Evolutionary conservation across 2,888 invertebrate genomes (phyloP).

Genomic region (Autographa pulchrina): DNA sequence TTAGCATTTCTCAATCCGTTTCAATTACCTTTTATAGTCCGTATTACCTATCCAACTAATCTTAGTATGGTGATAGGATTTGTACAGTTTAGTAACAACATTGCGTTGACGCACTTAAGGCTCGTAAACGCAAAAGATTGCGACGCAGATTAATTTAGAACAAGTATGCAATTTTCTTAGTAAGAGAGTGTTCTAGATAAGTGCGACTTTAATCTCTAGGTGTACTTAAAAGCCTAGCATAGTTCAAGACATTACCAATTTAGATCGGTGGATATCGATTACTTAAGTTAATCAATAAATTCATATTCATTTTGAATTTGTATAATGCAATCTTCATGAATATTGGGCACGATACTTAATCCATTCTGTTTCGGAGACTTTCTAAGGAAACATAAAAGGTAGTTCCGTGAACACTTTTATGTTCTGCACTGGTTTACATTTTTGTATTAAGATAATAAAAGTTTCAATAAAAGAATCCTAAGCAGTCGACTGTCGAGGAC

Average conservation of each 20-base stretch:
- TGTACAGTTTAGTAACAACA: slow-evolving; percentile 42
- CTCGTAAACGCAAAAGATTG: slow-evolving; percentile 48
- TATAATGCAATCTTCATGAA: neutral
- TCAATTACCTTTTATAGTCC: slow-evolving; percentile 8
- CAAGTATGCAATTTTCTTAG: slow-evolving; percentile 43
- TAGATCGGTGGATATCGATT: neutral
- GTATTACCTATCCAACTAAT: slow-evolving; percentile 19
- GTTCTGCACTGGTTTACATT: neutral
- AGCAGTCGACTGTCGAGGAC: neutral
- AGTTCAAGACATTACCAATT: neutral
- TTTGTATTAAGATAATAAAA: neutral
- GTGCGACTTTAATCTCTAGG: slow-evolving; percentile 17
- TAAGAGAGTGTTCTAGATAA: slow-evolving; percentile 45
- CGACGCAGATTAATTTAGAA: slow-evolving; percentile 48
- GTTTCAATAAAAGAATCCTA: neutral
- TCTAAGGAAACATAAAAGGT: neutral
- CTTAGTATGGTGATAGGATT: slow-evolving; percentile 31
- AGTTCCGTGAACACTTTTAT: neutral
- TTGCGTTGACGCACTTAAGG: slow-evolving; percentile 43
- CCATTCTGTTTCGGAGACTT: neutral
- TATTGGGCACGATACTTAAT: too few relatives aligned
- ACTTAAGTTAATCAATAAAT: slow-evolving; percentile 2
- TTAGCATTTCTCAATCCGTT: neutral
- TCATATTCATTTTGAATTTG: neutral
- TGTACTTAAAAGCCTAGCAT: slow-evolving; percentile 25